Percentiles rank a stretch among this genome's conserved stretches.
phyloP scores from a whole-genome alignment of 2,113 vertebrate species.

The rabbit (Oryctolagus cuniculus) region DNA sequence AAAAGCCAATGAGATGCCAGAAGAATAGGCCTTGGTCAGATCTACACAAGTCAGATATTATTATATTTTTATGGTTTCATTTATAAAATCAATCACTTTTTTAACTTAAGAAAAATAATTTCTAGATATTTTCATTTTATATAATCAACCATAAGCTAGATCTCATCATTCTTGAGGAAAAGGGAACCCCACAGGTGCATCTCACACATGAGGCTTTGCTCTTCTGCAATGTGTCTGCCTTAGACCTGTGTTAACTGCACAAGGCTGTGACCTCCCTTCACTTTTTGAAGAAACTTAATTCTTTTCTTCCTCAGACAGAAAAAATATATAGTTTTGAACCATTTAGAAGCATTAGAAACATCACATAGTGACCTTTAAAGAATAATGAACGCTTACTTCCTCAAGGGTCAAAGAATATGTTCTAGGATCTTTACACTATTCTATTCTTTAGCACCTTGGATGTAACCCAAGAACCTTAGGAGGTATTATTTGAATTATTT shows the following conservation, averaged over 20 bases:
- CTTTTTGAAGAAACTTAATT: not conserved
- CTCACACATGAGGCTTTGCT: not conserved
- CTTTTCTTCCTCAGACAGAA: not conserved
- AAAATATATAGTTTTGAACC: not conserved
- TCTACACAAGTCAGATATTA: not conserved
- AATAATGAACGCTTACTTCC: not conserved
- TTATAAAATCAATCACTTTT: not conserved
- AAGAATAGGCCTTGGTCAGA: not conserved
- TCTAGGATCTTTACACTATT: not conserved
- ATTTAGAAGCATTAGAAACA: slow-evolving; percentile 3
- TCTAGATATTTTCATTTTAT: not conserved
- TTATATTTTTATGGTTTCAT: not conserved
- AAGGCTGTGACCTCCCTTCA: not conserved
- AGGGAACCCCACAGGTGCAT: not conserved
- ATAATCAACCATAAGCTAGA: not conserved
- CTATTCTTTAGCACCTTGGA: not conserved
- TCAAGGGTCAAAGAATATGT: not conserved
- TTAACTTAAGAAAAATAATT: not conserved
- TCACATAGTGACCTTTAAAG: not conserved
- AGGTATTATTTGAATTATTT: not conserved
- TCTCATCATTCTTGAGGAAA: not conserved
- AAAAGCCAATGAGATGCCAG: not conserved
- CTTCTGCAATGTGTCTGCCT: not conserved
- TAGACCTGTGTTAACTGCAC: not conserved
- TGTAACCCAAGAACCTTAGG: not conserved